phyloP scores from a whole-genome alignment of 2,888 invertebrate genomes.

The Leptarthrus brevirostris region DNA sequence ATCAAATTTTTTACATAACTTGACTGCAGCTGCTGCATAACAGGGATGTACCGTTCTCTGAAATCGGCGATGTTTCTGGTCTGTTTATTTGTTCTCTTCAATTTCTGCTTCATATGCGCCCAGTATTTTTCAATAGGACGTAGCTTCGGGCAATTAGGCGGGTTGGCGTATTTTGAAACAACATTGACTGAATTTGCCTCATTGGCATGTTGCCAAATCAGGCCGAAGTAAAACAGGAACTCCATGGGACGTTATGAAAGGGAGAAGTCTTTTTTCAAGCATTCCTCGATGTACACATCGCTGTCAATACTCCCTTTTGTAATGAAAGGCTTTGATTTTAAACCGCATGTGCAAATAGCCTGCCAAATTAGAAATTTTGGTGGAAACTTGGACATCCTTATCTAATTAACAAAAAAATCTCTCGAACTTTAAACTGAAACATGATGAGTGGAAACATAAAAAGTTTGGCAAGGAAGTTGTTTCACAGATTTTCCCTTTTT shows the following conservation, averaged over 20 bases:
- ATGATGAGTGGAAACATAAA: not conserved
- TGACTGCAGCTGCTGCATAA: no score
- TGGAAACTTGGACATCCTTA: not conserved
- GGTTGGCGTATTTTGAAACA: not conserved
- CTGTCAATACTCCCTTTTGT: not conserved
- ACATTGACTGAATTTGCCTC: not conserved
- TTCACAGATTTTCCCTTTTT: not conserved
- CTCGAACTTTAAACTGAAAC: not conserved
- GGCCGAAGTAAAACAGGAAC: not conserved
- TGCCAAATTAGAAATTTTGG: not conserved
- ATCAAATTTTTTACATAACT: no score
- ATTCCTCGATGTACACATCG: not conserved
- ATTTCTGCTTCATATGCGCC: no score
- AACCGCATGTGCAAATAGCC: no score
- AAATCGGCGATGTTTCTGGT: no score
- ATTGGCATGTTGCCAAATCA: not conserved
- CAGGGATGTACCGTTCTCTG: no score
- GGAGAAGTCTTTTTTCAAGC: not conserved
- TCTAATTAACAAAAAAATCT: no score
- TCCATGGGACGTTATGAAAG: not conserved
- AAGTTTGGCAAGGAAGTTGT: not conserved
- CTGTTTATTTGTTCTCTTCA: no score
- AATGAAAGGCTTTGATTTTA: not conserved
- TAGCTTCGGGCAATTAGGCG: not conserved
- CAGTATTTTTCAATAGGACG: no score